Evolutionary conservation across 2,888 invertebrate genomes (phyloP).

Genomic region (Caenorhabditis sp.): DNA sequence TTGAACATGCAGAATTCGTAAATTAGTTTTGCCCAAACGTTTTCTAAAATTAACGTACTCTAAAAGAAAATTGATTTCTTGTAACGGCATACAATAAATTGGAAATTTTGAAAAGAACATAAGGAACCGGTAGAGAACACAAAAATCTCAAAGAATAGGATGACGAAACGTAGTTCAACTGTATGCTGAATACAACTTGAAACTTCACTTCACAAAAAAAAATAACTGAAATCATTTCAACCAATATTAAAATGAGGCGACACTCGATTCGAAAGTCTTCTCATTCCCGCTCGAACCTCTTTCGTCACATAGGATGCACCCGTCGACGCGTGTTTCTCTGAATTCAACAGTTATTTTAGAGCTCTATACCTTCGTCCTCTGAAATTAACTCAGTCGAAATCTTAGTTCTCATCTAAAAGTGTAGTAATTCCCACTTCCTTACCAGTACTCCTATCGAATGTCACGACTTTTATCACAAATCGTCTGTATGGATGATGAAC

Average conservation of each 20-base stretch:
- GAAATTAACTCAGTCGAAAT: not conserved
- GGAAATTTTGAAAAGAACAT: not conserved
- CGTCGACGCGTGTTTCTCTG: conserved; percentile 41
- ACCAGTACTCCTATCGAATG: conserved; percentile 39
- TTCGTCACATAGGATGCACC: conserved; percentile 36
- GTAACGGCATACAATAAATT: too few species aligned
- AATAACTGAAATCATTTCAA: not conserved
- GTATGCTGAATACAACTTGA: too few species aligned
- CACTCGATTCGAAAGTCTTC: conserved; percentile 31
- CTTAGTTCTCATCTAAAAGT: not conserved
- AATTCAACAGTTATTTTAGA: conserved; percentile 13
- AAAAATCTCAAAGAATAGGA: not conserved
- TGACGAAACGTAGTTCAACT: too few species aligned
- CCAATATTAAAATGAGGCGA: not conserved
- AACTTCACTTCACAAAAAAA: not conserved
- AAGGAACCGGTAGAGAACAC: not conserved
- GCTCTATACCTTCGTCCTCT: not conserved
- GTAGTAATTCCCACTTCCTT: not conserved
- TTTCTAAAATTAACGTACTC: not conserved
- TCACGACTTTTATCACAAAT: conserved; percentile 34
- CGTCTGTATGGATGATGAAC: conserved; percentile 51
- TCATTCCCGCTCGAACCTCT: conserved; percentile 19
- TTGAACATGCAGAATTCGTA: not conserved
- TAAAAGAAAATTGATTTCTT: not conserved
- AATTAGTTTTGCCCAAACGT: not conserved